Base-by-base conservation (phyloP, 2,888 invertebrate species). In the Bimastos eiseni region DNA sequence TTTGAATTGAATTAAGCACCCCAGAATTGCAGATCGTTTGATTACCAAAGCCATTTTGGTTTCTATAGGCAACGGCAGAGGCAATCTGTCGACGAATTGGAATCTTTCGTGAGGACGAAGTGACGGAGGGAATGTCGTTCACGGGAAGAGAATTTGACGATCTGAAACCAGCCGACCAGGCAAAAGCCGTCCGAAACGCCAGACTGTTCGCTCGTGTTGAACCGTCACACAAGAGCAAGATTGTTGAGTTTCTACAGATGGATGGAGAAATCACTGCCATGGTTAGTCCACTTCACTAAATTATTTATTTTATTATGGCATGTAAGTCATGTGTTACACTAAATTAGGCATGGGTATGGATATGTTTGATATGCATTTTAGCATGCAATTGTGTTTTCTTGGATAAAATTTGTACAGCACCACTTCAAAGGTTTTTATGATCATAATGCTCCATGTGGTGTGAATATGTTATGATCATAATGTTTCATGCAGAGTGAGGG, bases 91-190 rank as follows among this genome's bases (percentile, higher is more conserved):
- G 99, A 94, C 97, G 99, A 95, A 99, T 99, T 95, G 99, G 99
- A 90, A 97, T 99, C 91, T 99, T 99, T 96, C 96, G 95, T 90
- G 99, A 99, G 95, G 98, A 98, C 84, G 99, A 99, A 95, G 98
- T 98, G 95, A 98, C 98, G 8, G 97, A 97, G 94, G 98, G 98
- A 94, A 97, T 94, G 91, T 98, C 99, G 0, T 99, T 97, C 96
- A 99, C 99, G 93, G 99, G 99, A 91, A 98, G 99, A 94, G 99
- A 99, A 96, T 99, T 99, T 96, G 99, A 99, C 95, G 99, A 99
- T 95, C 96, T 99, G 90, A 96, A 98, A 89, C 96, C 97, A 44
- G 98, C 99, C 94, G 99, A 99, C 95, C 98, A 98, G 94, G 96
- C 97, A 88, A 98, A 99, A 90, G 97, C 97, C 94, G 97, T 97